Evolutionary conservation across 2,888 invertebrate species (phyloP), one percentile per base, ranked within the genome.

Genomic region (Xestia xanthographa): DNA sequence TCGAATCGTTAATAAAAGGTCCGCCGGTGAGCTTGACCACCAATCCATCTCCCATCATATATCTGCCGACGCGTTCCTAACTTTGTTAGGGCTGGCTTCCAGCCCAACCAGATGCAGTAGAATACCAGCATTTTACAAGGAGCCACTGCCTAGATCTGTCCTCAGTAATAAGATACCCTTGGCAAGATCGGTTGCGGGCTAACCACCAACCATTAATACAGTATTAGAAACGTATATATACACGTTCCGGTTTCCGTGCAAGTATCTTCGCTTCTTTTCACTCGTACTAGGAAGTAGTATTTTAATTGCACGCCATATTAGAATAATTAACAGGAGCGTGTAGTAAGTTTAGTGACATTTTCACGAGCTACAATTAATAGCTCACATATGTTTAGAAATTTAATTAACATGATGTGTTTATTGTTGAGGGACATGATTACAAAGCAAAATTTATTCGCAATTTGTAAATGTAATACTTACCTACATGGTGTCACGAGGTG

Each of bases 231-330:
- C 41, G 66, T 48, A 58, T 43, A 72, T 14, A n/a, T 63, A 48
- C 45, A 29, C 68, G 41, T 66, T 76, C 79, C 74, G 72, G 66
- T 70, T 76, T 82, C 79, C 83, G 76, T 72, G 84, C 78, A 63
- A 66, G 43, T 83, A 80, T 84, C 72, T 72, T 70, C 34, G 53
- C n/a, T 76, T 70, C 48, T 71, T 74, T 80, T 63, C 41, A 76
- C 74, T 71, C 45, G 43, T 78, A 69, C 66, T 70, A 77, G 70
- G 79, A 79, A 77, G 74, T 58, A 69, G 69, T 79, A 70, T 74
- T 75, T 70, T 76, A 77, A 86, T 79, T 74, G 67, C 79, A 85
- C 76, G 85, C 68, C 11, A 77, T 65, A 60, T 69, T 78, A 68
- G 68, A 79, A 79, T 83, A 85, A 80, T 80, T 78, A 73, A 34